These are phyloP conservation scores for Avahi laniger DNA, from an alignment of 2,797 vertebrate species.

Conservation along the genomic window DNA sequence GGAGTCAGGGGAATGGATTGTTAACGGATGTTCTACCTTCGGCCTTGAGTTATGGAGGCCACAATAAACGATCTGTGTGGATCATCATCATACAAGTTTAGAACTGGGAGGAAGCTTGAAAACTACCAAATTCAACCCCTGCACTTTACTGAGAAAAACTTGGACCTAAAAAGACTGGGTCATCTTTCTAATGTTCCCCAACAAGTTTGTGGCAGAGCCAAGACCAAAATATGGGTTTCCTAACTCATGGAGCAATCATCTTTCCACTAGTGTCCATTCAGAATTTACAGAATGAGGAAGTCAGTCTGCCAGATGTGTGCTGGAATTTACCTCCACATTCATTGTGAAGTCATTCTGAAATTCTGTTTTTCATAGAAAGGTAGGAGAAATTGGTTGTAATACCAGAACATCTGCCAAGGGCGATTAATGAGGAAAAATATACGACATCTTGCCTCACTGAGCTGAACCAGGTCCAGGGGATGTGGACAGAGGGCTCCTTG, in stretches of 20 bases:
- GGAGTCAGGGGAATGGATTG: too few relatives aligned
- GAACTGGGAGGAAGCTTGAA: not conserved
- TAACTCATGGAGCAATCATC: not conserved
- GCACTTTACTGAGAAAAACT: not conserved
- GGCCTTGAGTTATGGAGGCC: not conserved
- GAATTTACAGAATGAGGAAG: not conserved
- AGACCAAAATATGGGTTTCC: not conserved
- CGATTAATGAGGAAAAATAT: slow-evolving; percentile 22
- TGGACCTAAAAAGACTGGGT: not conserved
- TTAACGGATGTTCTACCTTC: not conserved
- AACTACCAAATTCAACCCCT: not conserved
- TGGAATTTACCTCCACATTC: not conserved
- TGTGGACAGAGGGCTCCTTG: not conserved
- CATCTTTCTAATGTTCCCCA: not conserved
- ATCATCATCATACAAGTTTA: not conserved
- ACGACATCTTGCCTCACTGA: slow-evolving; percentile 26
- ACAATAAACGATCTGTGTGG: not conserved
- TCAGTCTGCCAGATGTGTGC: not conserved
- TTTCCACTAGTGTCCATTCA: not conserved
- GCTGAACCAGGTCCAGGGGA: not conserved
- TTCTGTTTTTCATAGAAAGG: not conserved
- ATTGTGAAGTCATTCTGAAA: not conserved
- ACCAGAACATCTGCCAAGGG: not conserved
- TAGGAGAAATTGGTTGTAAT: not conserved
- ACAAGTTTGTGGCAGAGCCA: not conserved